phyloP scores from a whole-genome alignment of 2,113 vertebrate genomes.

The Heliornis fulica region DNA sequence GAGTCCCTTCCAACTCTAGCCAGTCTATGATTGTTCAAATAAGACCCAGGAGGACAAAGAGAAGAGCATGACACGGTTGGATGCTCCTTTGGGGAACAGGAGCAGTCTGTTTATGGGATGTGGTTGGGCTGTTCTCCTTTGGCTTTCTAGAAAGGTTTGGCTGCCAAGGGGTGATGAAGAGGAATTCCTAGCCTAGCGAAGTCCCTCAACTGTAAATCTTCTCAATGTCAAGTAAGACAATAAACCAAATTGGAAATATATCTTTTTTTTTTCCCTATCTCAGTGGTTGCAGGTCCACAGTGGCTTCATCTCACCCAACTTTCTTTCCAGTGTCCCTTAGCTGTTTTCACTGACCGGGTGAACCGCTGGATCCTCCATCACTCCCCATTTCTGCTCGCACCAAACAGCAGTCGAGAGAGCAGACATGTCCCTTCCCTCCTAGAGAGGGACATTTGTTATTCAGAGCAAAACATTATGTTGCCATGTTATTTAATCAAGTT shows the following conservation, averaged over 20 bases:
- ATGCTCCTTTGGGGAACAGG: not conserved
- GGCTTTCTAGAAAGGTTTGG: not conserved
- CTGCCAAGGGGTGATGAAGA: fast-evolving
- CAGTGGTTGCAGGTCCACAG: fast-evolving
- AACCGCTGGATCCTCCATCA: not conserved
- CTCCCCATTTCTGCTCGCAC: not conserved
- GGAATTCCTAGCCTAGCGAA: not conserved
- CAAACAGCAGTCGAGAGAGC: not conserved
- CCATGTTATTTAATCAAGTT: conserved; percentile 10
- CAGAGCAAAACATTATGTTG: not conserved
- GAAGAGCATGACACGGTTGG: not conserved
- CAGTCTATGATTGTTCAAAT: not conserved
- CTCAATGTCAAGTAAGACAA: not conserved
- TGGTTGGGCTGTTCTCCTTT: not conserved
- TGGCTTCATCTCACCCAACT: not conserved
- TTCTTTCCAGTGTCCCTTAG: not conserved
- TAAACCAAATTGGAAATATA: not conserved
- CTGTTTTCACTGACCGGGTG: not conserved
- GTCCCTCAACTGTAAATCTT: not conserved
- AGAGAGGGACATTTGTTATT: not conserved
- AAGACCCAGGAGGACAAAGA: not conserved
- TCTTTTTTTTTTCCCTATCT: not conserved
- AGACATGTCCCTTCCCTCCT: not conserved
- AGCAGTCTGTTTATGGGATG: not conserved
- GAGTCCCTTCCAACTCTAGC: too few relatives aligned